Conservation (phyloP, 1,140 invertebrate genomes). For the Pseudomyrmex gracilis region DNA sequence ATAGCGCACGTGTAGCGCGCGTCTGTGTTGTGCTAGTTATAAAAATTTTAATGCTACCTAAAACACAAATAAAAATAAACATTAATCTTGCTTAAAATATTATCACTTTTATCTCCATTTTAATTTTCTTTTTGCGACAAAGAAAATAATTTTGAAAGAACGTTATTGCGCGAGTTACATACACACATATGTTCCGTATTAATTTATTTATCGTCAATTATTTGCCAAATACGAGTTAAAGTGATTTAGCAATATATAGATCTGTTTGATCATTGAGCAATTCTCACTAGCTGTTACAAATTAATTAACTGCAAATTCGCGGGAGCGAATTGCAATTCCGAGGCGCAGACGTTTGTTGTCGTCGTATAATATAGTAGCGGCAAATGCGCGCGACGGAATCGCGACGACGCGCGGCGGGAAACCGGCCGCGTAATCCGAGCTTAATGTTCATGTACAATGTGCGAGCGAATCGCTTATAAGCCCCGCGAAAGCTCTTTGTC, state of each 20-base stretch:
- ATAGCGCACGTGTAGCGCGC: too few relatives aligned
- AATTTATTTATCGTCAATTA: background rate
- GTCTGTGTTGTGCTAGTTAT: too few relatives aligned
- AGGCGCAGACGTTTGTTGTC: background rate
- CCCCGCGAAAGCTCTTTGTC: constrained; percentile 47
- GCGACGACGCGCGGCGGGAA: constrained; percentile 6
- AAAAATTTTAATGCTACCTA: too few relatives aligned
- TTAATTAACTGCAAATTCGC: constrained; percentile 37
- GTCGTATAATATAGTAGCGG: background rate
- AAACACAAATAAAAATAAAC: too few relatives aligned
- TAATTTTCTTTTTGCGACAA: background rate
- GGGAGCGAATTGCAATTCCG: background rate
- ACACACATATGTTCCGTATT: background rate
- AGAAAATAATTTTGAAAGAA: background rate
- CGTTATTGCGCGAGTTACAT: background rate
- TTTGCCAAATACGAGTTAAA: background rate
- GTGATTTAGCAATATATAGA: too few relatives aligned
- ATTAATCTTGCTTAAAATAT: background rate
- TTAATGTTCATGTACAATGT: constrained; percentile 56
- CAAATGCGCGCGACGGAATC: background rate
- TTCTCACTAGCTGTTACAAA: background rate
- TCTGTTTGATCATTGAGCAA: background rate
- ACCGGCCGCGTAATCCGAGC: constrained; percentile 40
- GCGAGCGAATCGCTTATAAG: constrained; percentile 45
- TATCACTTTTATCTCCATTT: background rate